These are phyloP conservation scores for Erpobdella octoculata DNA, from an alignment of 2,888 invertebrate species.

Conservation along the genomic window DNA sequence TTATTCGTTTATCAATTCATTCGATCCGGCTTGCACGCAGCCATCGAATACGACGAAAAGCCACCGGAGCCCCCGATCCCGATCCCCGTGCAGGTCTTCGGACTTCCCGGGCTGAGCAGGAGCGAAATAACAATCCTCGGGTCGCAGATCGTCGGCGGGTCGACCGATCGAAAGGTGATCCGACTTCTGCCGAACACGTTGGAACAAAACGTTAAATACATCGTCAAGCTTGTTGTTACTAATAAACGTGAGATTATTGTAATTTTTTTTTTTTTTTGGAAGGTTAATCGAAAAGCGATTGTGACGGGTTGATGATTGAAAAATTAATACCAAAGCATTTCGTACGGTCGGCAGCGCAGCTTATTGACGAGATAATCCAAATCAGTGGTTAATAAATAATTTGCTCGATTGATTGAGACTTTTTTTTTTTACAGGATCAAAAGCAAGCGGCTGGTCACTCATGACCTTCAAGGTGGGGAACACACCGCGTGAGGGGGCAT, in stretches of 20 bases:
- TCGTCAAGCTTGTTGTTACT: not conserved
- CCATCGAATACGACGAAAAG: too few species aligned
- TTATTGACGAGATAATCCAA: not conserved
- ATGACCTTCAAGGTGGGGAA: constrained; percentile 8
- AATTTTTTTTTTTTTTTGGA: too few species aligned
- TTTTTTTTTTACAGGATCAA: not conserved
- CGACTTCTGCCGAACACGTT: not conserved
- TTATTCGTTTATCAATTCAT: not conserved
- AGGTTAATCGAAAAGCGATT: too few species aligned
- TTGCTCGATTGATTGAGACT: not conserved
- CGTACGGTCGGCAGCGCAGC: too few species aligned
- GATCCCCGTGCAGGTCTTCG: not conserved
- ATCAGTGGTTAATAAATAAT: not conserved
- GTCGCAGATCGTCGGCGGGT: constrained; percentile 8
- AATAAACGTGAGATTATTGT: constrained; percentile 16
- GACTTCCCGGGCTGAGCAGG: constrained; percentile 3
- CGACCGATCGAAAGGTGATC: constrained; percentile 3
- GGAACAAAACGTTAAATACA: constrained; percentile 3
- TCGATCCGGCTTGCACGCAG: not conserved
- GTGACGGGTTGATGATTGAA: too few species aligned
- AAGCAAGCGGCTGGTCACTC: constrained; percentile 5
- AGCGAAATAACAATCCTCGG: constrained; percentile 6
- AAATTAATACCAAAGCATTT: too few species aligned
- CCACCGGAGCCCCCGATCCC: not conserved
- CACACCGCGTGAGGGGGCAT: constrained; percentile 15